Evolutionary conservation across 2,113 vertebrate species (phyloP).

Genomic region (Oncorhynchus keta): DNA sequence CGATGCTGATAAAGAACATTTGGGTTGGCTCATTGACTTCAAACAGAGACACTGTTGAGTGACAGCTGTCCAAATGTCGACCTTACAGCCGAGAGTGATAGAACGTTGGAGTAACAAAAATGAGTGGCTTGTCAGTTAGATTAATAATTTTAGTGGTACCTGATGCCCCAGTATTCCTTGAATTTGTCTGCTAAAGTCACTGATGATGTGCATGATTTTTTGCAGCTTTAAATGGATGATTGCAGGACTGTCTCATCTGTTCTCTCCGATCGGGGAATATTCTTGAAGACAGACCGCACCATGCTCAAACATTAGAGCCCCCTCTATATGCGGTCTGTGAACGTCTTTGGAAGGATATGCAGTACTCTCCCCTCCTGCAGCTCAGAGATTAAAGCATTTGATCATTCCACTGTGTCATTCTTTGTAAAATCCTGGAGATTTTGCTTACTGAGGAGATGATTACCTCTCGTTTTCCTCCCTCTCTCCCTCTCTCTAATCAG

Average conservation of each 20-base stretch:
- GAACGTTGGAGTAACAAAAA: too few relatives aligned
- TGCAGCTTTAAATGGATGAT: too few relatives aligned
- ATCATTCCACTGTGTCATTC: constrained; percentile 22
- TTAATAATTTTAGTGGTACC: too few relatives aligned
- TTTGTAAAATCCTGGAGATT: constrained; percentile 1
- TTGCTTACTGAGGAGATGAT: constrained; percentile 29
- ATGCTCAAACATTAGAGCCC: not conserved
- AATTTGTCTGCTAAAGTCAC: too few relatives aligned
- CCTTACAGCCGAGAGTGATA: not conserved
- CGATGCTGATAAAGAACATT: not conserved
- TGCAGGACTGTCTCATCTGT: too few relatives aligned
- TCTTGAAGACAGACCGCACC: not conserved
- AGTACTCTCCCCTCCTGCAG: not conserved
- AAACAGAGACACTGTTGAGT: not conserved
- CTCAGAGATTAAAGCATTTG: constrained; percentile 46
- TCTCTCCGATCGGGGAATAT: too few relatives aligned
- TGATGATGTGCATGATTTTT: too few relatives aligned
- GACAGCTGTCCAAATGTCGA: not conserved
- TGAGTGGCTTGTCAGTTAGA: too few relatives aligned
- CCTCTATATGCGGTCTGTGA: not conserved
- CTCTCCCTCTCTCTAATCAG: constrained; percentile 45
- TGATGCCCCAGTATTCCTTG: too few relatives aligned
- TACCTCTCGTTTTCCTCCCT: constrained; percentile 50
- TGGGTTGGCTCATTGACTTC: not conserved
- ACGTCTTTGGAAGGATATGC: not conserved